Evolutionary conservation across 2,797 vertebrate genomes (phyloP), one percentile per base, ranked within the genome.

Genomic region (Sebastes hubbsi): DNA sequence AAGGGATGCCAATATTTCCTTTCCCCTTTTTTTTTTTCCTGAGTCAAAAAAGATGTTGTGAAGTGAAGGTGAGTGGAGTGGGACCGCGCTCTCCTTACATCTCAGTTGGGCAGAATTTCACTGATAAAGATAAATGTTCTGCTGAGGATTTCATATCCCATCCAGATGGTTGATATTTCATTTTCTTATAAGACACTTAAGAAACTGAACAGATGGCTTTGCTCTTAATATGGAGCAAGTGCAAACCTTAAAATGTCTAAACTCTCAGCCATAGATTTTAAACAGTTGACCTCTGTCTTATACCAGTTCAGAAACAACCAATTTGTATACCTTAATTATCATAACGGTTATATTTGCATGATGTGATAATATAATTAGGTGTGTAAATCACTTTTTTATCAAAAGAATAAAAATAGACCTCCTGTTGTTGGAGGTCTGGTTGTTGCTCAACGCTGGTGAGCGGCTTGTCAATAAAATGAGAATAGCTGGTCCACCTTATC

Each of bases 141-240:
- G 78, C 78, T 25, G 67, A 61, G 76, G 69, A 27, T 59, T 81
- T 81, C 74, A 65, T 79, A 78, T 85, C 80, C 78, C 73, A 72
- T 81, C 89, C 90, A 90, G 87, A 90, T 86, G 84, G 87, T 74
- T 78, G 84, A 30, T 82, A 55, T 78, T 85, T 83, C 80, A 71
- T 84, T 86, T 83, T 83, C 79, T 64, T 87, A 55, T 61, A 87
- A 74, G 82, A 78, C 79, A 81, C 65, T 56, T 63, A 69, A 81
- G 59, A 68, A 85, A 75, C 20, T 16, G 56, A 87, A 75, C 90
- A 91, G 88, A 90, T 88, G 88, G 84, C 60, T 79, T 8, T 7
- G 60, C 82, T 81, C 66, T 87, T 81, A 73, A 83, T 56, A 46
- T 54, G 52, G 70, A 60, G 59, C 55, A 24, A 70, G 63, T 71